phyloP scores from a whole-genome alignment of 1,140 invertebrate genomes.

The Cydia pomonella region DNA sequence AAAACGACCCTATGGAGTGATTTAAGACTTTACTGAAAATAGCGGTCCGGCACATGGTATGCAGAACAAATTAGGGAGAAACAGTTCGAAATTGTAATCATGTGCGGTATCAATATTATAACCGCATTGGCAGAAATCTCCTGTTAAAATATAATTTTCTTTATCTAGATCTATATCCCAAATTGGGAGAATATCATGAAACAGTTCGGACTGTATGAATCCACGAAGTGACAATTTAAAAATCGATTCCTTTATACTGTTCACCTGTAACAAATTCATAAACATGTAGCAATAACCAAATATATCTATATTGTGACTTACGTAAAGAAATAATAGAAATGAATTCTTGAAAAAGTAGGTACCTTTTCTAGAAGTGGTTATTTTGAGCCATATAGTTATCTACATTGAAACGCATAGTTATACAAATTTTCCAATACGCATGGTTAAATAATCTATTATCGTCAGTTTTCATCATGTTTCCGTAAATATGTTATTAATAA shows the following conservation, averaged over 20 bases:
- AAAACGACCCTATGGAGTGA: constrained; percentile 1
- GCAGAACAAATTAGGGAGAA: constrained; percentile 8
- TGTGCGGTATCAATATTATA: constrained; percentile 3
- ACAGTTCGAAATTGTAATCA: background rate
- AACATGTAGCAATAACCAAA: constrained; percentile 19
- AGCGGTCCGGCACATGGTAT: constrained; percentile 10
- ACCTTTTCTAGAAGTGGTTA: constrained; percentile 14
- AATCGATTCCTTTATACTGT: background rate
- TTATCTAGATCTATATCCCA: constrained; percentile 5
- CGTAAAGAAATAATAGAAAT: background rate
- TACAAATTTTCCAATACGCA: background rate
- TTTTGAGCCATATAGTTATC: background rate
- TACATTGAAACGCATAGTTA: background rate
- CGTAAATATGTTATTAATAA: background rate
- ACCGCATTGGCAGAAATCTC: constrained; percentile 1
- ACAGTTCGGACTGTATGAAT: background rate
- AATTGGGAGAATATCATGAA: constrained; percentile 13
- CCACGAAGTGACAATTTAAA: constrained; percentile 16
- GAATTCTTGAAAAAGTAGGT: background rate
- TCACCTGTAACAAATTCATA: constrained; percentile 11
- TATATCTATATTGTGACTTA: background rate
- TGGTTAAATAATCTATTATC: background rate
- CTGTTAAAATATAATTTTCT: background rate
- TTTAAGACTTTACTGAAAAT: constrained; percentile 16
- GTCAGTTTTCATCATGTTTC: background rate